Evolutionary conservation across 64 coral and sea anemone genomes (phyloP).

Genomic region (Acropora tenuis): DNA sequence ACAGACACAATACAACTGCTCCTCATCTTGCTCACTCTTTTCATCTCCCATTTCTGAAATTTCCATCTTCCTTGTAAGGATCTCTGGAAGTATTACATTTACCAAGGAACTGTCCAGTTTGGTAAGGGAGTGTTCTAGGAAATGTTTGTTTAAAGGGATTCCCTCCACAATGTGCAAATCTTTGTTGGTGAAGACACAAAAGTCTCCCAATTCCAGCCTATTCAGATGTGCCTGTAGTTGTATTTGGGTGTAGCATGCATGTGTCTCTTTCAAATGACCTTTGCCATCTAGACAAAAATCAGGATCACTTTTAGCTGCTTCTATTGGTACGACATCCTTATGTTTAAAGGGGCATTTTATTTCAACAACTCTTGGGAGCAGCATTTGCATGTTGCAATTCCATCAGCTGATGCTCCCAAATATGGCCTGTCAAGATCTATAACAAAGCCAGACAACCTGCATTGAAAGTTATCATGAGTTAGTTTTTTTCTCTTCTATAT

Average conservation of each 20-base stretch:
- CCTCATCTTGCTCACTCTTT: not conserved
- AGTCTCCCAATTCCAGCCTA: slow-evolving; percentile 15
- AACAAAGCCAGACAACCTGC: too few species aligned
- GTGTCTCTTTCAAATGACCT: slow-evolving; percentile 39
- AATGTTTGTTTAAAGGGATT: slow-evolving; percentile 6
- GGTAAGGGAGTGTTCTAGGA: not conserved
- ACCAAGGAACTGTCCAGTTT: slow-evolving; percentile 35
- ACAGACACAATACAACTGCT: slow-evolving; percentile 32
- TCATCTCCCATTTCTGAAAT: not conserved
- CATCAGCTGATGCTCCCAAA: too few species aligned
- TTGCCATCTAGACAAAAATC: slow-evolving; percentile 39
- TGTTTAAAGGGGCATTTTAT: too few species aligned
- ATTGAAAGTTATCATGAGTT: too few species aligned
- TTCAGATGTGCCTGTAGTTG: slow-evolving; percentile 60
- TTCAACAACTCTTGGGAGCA: too few species aligned
- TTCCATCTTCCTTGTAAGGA: slow-evolving; percentile 24
- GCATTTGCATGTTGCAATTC: too few species aligned
- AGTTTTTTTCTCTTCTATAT: not conserved
- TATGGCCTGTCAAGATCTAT: too few species aligned
- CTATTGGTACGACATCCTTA: too few species aligned
- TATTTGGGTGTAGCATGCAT: slow-evolving; percentile 60
- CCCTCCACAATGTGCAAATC: slow-evolving; percentile 15
- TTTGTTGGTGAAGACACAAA: slow-evolving; percentile 41
- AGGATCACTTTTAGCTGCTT: slow-evolving; percentile 28
- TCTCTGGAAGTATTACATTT: slow-evolving; percentile 34